Evolutionary conservation across 2,113 vertebrate genomes (phyloP).

Genomic region (Engraulis encrasicolus): DNA sequence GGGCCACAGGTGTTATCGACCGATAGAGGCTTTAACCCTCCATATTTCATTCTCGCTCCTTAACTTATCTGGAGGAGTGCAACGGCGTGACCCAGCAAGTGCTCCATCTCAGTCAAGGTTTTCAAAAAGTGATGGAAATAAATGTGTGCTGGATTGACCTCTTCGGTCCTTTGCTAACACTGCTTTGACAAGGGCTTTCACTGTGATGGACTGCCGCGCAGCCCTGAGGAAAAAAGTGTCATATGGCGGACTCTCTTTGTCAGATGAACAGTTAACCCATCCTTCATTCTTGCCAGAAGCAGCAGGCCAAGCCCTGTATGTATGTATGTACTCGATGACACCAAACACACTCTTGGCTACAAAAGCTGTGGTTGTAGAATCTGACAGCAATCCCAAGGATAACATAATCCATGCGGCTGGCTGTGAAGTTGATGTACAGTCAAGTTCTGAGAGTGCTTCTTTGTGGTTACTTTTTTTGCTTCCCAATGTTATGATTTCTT

Average conservation of each 20-base stretch:
- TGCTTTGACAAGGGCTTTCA: background rate
- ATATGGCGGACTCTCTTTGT: background rate
- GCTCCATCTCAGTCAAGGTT: background rate
- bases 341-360: no score
- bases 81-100: background rate
- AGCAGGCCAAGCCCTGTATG: background rate
- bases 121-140: background rate
- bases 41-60: constrained; percentile 11
- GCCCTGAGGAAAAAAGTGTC: background rate
- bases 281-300: background rate
- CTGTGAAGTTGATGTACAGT: background rate
- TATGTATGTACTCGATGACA: no score
- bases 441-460: background rate
- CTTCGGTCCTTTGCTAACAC: background rate
- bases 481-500: no score
- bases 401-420: background rate
- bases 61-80: background rate
- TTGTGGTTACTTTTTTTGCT: background rate
- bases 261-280: background rate
- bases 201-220: background rate
- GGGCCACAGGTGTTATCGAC: background rate
- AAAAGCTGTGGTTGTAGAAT: no score
- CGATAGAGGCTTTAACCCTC: background rate
- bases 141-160: background rate
- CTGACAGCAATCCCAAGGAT: no score